A percentile compares a stretch with the other conserved stretches of the same genome.
Evolutionary conservation across 2,888 invertebrate genomes (phyloP).

Genomic region (Tribolium freemani): DNA sequence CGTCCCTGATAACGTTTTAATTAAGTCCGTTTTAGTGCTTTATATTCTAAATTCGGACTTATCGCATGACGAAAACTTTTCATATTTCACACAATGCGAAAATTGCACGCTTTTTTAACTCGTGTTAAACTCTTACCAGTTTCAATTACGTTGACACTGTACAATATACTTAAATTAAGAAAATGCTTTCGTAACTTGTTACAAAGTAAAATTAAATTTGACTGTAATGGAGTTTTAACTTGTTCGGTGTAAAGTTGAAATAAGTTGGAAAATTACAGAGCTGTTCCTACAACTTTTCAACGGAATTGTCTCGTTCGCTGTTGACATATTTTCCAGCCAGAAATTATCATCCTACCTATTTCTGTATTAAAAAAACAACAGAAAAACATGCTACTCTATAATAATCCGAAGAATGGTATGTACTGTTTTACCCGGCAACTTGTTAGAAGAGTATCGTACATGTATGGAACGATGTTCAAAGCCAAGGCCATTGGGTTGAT

Average conservation of each 20-base stretch:
- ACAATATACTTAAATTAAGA: conserved; percentile 52
- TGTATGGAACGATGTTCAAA: conserved; percentile 24
- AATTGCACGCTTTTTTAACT: conserved; percentile 22
- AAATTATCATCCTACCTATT: not conserved
- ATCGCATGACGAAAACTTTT: conserved; percentile 6
- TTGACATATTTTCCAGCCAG: conserved; percentile 11
- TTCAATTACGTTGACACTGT: conserved; percentile 52
- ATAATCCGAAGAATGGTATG: not conserved
- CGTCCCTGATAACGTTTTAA: conserved; percentile 50
- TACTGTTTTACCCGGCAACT: conserved; percentile 8
- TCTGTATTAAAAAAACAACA: not conserved
- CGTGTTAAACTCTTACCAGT: conserved; percentile 36
- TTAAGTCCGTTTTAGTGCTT: conserved; percentile 48
- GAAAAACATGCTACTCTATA: not conserved
- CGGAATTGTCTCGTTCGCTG: conserved; percentile 26
- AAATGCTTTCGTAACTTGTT: conserved; percentile 51
- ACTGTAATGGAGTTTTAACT: conserved; percentile 54
- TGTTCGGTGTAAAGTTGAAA: conserved; percentile 46
- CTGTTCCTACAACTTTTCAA: conserved; percentile 18
- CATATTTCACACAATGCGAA: conserved; percentile 1
- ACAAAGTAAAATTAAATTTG: conserved; percentile 56
- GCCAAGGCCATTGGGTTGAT: conserved; percentile 33
- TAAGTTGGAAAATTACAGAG: conserved; percentile 45
- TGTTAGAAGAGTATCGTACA: not conserved
- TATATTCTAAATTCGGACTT: conserved; percentile 18